phyloP scores from a whole-genome alignment of 2,888 invertebrate genomes.

The Thyatira batis region DNA sequence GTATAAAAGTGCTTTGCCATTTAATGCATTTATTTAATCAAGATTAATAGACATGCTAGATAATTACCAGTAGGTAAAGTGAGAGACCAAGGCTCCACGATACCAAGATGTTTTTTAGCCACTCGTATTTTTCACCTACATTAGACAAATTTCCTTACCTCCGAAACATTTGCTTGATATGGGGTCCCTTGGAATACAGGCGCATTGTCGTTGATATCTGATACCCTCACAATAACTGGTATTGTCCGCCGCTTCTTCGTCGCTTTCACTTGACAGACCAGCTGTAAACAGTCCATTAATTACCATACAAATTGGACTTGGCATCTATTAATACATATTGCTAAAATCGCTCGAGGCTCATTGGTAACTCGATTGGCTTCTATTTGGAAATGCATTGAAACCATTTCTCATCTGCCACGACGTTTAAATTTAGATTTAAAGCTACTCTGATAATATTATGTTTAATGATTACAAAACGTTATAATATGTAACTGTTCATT shows the following conservation, averaged over 20 bases:
- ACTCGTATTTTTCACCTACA: too few species aligned
- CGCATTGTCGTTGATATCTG: slow-evolving; percentile 95
- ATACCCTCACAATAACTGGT: slow-evolving; percentile 94
- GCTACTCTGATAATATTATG: slow-evolving; percentile 7
- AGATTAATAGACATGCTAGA: too few species aligned
- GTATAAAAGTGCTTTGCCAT: too few species aligned
- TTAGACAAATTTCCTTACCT: slow-evolving; percentile 84
- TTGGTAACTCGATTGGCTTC: slow-evolving; percentile 6
- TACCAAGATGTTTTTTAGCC: too few species aligned
- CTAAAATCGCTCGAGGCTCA: neutral
- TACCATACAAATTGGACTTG: slow-evolving; percentile 29
- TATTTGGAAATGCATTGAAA: neutral
- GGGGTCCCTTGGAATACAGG: slow-evolving; percentile 92
- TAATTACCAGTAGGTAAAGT: too few species aligned
- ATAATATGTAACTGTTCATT: slow-evolving; percentile 2
- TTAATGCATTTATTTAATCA: too few species aligned
- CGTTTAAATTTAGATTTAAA: neutral
- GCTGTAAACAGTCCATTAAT: slow-evolving; percentile 77
- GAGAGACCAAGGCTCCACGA: too few species aligned
- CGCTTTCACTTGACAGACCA: slow-evolving; percentile 91
- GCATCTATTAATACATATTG: slow-evolving; percentile 26
- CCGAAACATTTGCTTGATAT: slow-evolving; percentile 91
- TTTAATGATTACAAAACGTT: slow-evolving; percentile 6
- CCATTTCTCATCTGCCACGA: neutral
- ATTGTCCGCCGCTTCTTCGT: slow-evolving; percentile 91